Evolutionary conservation across 2,888 invertebrate genomes (phyloP), one percentile per base, ranked within the genome.

Genomic region (Acheta domesticus): DNA sequence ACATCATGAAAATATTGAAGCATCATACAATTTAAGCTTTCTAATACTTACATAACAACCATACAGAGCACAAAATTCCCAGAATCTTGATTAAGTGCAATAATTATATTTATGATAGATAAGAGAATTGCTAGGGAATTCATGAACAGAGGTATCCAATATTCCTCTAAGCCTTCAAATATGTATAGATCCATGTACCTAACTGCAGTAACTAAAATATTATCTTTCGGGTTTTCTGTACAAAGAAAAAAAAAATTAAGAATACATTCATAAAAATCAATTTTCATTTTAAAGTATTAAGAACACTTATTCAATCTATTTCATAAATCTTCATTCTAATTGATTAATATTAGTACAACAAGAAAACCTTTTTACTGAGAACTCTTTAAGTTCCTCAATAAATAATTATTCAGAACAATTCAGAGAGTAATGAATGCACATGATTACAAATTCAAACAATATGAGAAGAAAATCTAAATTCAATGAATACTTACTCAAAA

Each of bases 131-230:
- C 62, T 19, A 14, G n/a, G 62, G 16, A 62, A 16, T 62, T 62
- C n/a, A 62, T 62, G 0, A 79, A 74, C 11, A 82, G 62, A 21
- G 83, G 83, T 2, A 83, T 49, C 82, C 82, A 83, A 78, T 81
- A 83, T 79, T 83, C 83, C 75, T 83, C 83, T 77, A 83, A 76
- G 14, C 83, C 83, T 79, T 83, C 83, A 48, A 83, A 79, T 14
- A 81, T 77, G 50, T 81, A 79, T 12, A 83, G 77, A 48, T 82
- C 82, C 14, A 82, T 75, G 11, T 62, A 36, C 49, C 81, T 48
- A n/a, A 82, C 81, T 48, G 76, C 14, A 12, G 79, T 74, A 2
- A 82, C 81, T 2, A 81, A 36, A 19, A 50, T 36, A 12, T 78
- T 77, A 21, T 82, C 80, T 62, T 81, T 62, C 5, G 62, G 62